Evolutionary conservation across 2,888 invertebrate species (phyloP).

Genomic region (Argyresthia goedartella): DNA sequence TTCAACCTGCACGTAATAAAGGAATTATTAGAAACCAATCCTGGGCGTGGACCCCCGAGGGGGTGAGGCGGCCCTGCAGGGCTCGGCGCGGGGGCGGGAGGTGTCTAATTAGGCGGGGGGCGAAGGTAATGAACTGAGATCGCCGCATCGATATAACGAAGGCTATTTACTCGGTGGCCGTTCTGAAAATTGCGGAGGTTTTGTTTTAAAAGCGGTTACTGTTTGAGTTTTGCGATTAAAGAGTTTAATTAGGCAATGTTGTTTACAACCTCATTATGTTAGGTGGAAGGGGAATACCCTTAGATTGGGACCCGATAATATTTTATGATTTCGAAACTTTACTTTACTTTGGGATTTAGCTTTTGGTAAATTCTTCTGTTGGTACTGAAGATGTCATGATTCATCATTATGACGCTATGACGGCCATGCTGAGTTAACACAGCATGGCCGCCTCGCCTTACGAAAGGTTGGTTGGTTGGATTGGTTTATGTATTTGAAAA

Average conservation of each 20-base stretch:
- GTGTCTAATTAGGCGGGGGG: constrained; percentile 58
- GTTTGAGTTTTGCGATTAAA: constrained; percentile 71
- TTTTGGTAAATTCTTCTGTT: neutral
- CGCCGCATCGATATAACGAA: constrained; percentile 66
- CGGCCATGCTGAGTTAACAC: no score
- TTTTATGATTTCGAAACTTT: no score
- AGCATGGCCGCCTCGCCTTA: no score
- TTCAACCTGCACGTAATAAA: constrained; percentile 48
- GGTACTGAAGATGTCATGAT: no score
- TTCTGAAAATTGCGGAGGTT: constrained; percentile 64
- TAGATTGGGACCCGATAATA: constrained; percentile 20
- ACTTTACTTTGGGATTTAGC: neutral
- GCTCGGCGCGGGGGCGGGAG: constrained; percentile 27
- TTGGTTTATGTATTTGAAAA: no score
- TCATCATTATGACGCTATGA: no score
- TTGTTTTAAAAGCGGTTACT: constrained; percentile 69
- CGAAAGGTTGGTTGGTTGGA: no score
- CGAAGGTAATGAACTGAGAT: constrained; percentile 68
- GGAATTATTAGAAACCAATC: constrained; percentile 69
- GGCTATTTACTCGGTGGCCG: constrained; percentile 67
- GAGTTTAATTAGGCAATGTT: constrained; percentile 70
- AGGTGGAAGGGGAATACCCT: constrained; percentile 45
- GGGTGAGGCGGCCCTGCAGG: constrained; percentile 17
- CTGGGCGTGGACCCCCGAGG: constrained; percentile 26
- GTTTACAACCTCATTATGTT: constrained; percentile 69